phyloP scores from a whole-genome alignment of 2,113 vertebrate genomes.

The Pygoscelis antarcticus region DNA sequence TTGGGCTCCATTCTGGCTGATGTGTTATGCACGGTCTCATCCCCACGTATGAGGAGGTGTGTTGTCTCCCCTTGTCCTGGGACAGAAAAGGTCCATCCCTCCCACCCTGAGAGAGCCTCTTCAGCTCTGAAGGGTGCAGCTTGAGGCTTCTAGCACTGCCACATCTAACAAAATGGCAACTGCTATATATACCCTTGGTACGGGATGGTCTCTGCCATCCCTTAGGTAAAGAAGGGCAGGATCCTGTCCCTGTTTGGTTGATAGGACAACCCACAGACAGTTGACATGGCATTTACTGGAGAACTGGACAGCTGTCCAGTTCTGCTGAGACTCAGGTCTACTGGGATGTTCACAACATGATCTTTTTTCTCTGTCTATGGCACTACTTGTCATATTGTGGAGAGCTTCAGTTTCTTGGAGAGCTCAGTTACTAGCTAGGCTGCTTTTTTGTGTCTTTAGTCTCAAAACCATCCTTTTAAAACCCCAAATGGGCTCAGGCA shows the following conservation, averaged over 20 bases:
- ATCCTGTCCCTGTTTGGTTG: not conserved
- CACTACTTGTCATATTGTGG: not conserved
- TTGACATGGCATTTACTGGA: not conserved
- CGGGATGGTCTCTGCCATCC: not conserved
- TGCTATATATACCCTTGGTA: not conserved
- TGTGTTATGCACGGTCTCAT: not conserved
- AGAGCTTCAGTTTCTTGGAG: not conserved
- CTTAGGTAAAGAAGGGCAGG: not conserved
- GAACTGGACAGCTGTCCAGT: not conserved
- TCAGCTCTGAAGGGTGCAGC: not conserved
- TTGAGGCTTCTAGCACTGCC: not conserved
- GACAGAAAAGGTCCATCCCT: not conserved
- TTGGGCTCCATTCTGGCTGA: not conserved
- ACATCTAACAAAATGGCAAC: not conserved
- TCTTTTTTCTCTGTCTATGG: not conserved
- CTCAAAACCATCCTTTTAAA: not conserved
- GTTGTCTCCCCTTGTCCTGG: not conserved
- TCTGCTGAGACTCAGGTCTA: not conserved
- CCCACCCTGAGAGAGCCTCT: not conserved
- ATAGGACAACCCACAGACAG: not conserved
- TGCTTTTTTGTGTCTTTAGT: not conserved
- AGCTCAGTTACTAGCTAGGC: not conserved
- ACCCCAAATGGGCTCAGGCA: not conserved
- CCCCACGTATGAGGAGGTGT: rapidly evolving
- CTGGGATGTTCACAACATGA: not conserved